Conservation (phyloP, 2,888 invertebrate genomes). For the Coenonympha arcania region DNA sequence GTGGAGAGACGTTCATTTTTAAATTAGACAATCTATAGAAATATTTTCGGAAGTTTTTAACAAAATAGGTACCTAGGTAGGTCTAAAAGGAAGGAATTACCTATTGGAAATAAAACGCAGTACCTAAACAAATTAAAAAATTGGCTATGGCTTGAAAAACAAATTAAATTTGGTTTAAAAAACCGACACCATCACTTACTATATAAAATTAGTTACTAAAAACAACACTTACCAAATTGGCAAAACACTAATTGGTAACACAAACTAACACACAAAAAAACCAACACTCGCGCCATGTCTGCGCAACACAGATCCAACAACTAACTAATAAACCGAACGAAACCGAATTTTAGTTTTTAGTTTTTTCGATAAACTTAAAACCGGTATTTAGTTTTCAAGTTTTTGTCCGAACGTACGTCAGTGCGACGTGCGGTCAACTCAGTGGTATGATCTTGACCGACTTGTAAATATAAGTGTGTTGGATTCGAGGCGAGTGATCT, state of each 20-base stretch:
- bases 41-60: no score
- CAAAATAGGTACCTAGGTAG: no score
- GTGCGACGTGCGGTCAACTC: conserved; percentile 8
- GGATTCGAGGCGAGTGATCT: conserved; percentile 20
- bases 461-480: conserved; percentile 28
- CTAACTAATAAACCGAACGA: no score
- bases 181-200: no score
- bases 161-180: no score
- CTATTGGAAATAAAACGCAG: no score
- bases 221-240: conserved; percentile 51
- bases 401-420: conserved; percentile 6
- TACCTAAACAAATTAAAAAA: no score
- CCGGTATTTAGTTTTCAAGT: conserved; percentile 8
- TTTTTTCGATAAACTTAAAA: neutral
- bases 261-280: conserved; percentile 44
- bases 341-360: conserved; percentile 4
- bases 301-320: neutral
- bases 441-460: conserved; percentile 29
- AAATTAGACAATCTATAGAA: no score
- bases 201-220: no score
- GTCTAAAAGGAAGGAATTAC: no score
- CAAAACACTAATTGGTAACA: conserved; percentile 41
- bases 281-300: conserved; percentile 28
- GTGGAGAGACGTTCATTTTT: no score
- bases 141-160: no score